Base-by-base conservation (phyloP, 2,797 vertebrate genomes). In the Peromyscus eremicus region DNA sequence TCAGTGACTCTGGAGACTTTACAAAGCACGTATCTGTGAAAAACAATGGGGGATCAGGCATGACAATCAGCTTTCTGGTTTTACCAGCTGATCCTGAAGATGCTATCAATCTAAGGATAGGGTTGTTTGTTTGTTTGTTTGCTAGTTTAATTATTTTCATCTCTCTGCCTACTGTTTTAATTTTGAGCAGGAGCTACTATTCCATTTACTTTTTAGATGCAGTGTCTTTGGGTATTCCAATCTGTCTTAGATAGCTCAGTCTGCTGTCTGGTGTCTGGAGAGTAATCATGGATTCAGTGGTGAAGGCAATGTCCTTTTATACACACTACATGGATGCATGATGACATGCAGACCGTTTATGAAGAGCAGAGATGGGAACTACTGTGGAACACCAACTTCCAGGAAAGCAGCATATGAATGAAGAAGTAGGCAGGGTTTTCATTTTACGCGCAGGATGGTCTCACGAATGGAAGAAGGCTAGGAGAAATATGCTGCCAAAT, bases 161-260 rank as follows among this genome's bases (percentile, higher is more conserved):
- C 49, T 57, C 34, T 91, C 0, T 57, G 25, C 29, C 34, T 60
- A 32, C 29, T 71, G 76, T 40, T 87, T 68, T 80, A 23, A 21
- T 94, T 91, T 96, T 84, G 37, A 57, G 9, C 84, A 12, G 29
- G 43, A 62, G 12, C 43, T 46, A 55, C 1, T 68, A 5, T 19
- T 13, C 11, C 86, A 81, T 95, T 81, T 11, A 21, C 1, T 27
- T 91, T 92, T 95, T 40, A 10, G n/a, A 60, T 86, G 6, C 71
- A 9, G 73, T 93, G 81, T 40, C 49, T 96, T 97, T 95, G 76
- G 32, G 92, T 89, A 92, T 95, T 76, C 37, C 34, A 86, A 2
- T 2, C n/a, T 27, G 8, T n/a, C 43, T 40, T 76, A 6, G 29
- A 13, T 87, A 9, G 68, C 29, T 87, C 57, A 80, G 3, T 80